Evolutionary conservation across 2,113 vertebrate species (phyloP), one percentile per base, ranked within the genome.

Genomic region (Plecotus auritus): DNA sequence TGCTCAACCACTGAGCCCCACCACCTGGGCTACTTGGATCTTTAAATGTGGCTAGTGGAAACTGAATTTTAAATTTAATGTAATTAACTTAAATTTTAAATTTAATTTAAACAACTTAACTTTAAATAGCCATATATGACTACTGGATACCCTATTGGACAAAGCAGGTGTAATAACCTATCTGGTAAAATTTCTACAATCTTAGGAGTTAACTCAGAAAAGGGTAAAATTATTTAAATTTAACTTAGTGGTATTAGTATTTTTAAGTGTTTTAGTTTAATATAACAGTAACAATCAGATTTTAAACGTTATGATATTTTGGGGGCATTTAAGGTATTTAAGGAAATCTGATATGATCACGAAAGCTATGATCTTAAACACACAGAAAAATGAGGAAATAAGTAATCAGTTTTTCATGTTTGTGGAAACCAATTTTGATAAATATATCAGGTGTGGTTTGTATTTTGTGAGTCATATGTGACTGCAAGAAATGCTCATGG

Each of bases 1-100:
- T 61, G 59, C 26, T 28, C 59, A 11, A 61, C 59, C 59, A 59
- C 56, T 59, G 23, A 59, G 56, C 56, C 56, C 56, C 23, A 59
- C 22, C 1, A 0, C 23, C 23, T 61, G 59, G 23, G 59, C 23
- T 61, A 28, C 10, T 61, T 61, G 26, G 45, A 13, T 45, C 23
- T 61, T 83, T 78, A 72, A 66, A 35, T 42, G 37, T 64, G 40
- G 37, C 18, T 35, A 45, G 42, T 47, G 37, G n/a, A 28, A 91
- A 89, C 40, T 89, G 49, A 69, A 85, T 76, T 85, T 91, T 85
- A 69, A 95, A 82, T 45, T 42, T 49, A 74, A 66, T 23, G 30
- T 51, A 86, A 61, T 91, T 85, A 85, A 61, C 42, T 88, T 90
- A 92, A 49, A 74, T 85, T 85, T 91, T 88, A 69, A 95, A 81